Evolutionary conservation across 2,888 invertebrate species (phyloP), one percentile per base, ranked within the genome.

Genomic region (Bembecia ichneumoniformis): DNA sequence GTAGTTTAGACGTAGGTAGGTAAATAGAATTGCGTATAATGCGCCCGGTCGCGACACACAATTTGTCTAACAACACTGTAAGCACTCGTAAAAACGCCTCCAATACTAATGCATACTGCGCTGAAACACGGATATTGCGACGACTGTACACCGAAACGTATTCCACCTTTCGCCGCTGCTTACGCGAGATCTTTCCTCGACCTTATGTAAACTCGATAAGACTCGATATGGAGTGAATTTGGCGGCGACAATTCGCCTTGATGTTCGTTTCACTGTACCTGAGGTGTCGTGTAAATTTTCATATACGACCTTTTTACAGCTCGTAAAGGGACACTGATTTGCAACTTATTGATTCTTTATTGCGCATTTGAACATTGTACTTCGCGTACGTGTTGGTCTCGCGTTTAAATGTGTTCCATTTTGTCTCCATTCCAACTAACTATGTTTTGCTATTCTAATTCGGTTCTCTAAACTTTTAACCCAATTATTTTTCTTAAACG

Each of bases 1-100:
- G 74, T 77, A 74, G 76, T 78, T 78, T 77, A 76, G 75, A 67
- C 65, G 60, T 60, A 77, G 77, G 60, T 60, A 77, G 77, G 40
- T 40, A 40, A 40, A 40, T 40, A 70, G 62, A 58, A 64, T 57
- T 63, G 65, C 62, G 63, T 63, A 53, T 53, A 64, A 63, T 60
- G 62, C 61, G 55, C 59, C 58, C 49, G 43, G 35, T 45, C 43
- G 47, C 51, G 48, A 49, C 49, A 54, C 60, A 56, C 58, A 53
- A 58, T 59, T 62, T 60, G 58, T 58, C 58, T 55, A 14, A 40
- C 40, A 40, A 40, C 40, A 40, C 40, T 40, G 40, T 40, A 49
- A 52, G 55, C 55, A 49, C 58, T 63, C 61, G 60, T 68, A 66
- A 67, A 67, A 62, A 52, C 54, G 52, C 60, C 57, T 57, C 53